phyloP scores from a whole-genome alignment of 2,888 invertebrate genomes.

The Apodemia mormo region DNA sequence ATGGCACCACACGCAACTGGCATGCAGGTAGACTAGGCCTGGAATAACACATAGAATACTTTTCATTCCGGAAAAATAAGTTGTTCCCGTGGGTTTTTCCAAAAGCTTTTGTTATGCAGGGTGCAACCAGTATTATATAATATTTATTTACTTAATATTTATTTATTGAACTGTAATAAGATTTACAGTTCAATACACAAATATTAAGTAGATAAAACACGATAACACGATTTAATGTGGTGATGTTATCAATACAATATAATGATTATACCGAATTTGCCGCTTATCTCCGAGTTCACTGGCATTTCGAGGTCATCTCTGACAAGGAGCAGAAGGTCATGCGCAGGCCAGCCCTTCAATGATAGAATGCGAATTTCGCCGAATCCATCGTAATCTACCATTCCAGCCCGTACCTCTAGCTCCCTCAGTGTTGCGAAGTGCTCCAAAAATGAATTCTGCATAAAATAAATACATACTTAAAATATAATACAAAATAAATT shows the following conservation, averaged over 20 bases:
- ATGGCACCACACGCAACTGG: too few relatives aligned
- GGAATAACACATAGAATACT: too few relatives aligned
- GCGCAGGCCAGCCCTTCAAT: conserved; percentile 63
- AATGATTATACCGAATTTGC: conserved; percentile 53
- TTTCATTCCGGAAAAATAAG: too few relatives aligned
- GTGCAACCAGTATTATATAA: too few relatives aligned
- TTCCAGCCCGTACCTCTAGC: conserved; percentile 55
- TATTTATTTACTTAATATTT: too few relatives aligned
- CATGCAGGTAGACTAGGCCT: too few relatives aligned
- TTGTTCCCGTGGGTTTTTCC: too few relatives aligned
- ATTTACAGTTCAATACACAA: too few relatives aligned
- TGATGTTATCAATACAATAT: conserved; percentile 5
- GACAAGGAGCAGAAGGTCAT: conserved; percentile 61
- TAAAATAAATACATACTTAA: not conserved
- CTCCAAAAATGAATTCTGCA: conserved; percentile 59
- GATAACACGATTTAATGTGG: not conserved
- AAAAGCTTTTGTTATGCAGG: too few relatives aligned
- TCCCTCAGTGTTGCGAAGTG: conserved; percentile 60
- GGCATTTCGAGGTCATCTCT: conserved; percentile 52
- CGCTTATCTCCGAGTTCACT: conserved; percentile 50
- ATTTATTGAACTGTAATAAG: too few relatives aligned
- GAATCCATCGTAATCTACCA: conserved; percentile 48
- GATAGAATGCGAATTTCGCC: conserved; percentile 65
- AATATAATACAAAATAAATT: too few relatives aligned
- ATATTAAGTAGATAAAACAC: too few relatives aligned